Conservation (phyloP, 2,888 invertebrate genomes). For the Xanthorhoe designata region DNA sequence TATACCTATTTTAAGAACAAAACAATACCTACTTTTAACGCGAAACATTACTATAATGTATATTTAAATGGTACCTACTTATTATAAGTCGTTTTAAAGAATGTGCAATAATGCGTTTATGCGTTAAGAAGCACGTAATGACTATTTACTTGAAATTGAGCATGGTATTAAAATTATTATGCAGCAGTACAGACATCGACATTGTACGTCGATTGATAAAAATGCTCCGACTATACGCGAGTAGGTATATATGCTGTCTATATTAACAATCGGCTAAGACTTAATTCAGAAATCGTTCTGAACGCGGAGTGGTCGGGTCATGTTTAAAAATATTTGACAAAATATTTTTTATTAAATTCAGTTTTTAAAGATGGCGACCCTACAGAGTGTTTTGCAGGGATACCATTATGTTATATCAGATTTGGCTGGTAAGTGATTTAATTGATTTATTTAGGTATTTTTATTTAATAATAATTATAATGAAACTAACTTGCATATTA, state of each 20-base stretch:
- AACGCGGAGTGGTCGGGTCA: background rate
- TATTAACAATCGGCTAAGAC: conserved; percentile 4
- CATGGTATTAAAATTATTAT: background rate
- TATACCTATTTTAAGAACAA: too few relatives aligned
- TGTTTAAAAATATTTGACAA: conserved; percentile 1
- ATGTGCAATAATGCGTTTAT: conserved; percentile 4
- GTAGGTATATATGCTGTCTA: background rate
- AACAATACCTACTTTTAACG: background rate
- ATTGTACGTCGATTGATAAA: conserved; percentile 4
- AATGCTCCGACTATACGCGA: background rate
- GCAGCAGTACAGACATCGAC: background rate
- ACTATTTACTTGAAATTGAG: conserved; percentile 3
- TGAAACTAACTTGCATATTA: too few relatives aligned
- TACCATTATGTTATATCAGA: conserved; percentile 54
- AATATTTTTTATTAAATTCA: background rate
- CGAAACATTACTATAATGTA: background rate
- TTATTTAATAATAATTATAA: background rate
- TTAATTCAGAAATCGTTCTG: conserved; percentile 2
- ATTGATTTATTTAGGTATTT: conserved; percentile 4
- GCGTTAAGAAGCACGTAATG: conserved; percentile 6
- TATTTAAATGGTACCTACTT: background rate
- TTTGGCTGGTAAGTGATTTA: conserved; percentile 50
- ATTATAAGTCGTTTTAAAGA: conserved; percentile 1
- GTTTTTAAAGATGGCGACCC: conserved; percentile 40
- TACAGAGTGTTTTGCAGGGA: conserved; percentile 38